Percentiles rank a stretch among this genome's conserved stretches.
phyloP scores from a whole-genome alignment of 2,113 vertebrate genomes.

The Hiodon alosoides region DNA sequence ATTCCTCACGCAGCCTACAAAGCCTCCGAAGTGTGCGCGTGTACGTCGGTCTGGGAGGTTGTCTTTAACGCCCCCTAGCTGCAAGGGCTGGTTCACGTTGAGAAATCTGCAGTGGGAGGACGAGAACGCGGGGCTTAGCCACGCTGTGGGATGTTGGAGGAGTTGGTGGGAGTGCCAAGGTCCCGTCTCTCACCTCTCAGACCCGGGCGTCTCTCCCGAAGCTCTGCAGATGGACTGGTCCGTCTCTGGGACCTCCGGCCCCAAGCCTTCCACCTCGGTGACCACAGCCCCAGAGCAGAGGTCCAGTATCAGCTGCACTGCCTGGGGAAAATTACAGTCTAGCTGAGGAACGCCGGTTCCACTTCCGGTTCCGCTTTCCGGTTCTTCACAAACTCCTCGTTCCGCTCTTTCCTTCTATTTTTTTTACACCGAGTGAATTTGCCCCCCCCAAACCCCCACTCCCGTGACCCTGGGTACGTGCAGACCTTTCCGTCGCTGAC shows the following conservation, averaged over 20 bases:
- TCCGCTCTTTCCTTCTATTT: no score
- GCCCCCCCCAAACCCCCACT: not conserved
- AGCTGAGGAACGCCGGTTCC: not conserved
- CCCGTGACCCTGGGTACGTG: not conserved
- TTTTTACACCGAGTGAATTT: no score
- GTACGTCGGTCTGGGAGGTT: conserved; percentile 39
- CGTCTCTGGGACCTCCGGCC: conserved; percentile 44
- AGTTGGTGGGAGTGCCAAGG: not conserved
- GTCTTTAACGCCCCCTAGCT: conserved; percentile 78
- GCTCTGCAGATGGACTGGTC: conserved; percentile 70
- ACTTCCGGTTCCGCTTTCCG: no score
- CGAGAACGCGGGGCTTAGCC: not conserved
- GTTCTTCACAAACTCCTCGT: no score
- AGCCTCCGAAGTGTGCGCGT: conserved; percentile 59
- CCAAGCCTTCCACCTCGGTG: conserved; percentile 45
- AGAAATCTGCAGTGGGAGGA: conserved; percentile 53
- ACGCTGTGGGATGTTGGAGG: not conserved
- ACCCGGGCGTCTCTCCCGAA: conserved; percentile 65
- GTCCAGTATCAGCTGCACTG: conserved; percentile 76
- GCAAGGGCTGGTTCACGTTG: conserved; percentile 73
- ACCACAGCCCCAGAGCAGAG: conserved; percentile 60
- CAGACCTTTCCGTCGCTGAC: conserved; percentile 58
- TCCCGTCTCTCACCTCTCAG: conserved; percentile 60
- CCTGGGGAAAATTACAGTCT: conserved; percentile 51
- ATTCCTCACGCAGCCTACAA: conserved; percentile 76